These are phyloP conservation scores for Ochropleura plecta DNA, from an alignment of 2,888 invertebrate species.

Conservation along the genomic window DNA sequence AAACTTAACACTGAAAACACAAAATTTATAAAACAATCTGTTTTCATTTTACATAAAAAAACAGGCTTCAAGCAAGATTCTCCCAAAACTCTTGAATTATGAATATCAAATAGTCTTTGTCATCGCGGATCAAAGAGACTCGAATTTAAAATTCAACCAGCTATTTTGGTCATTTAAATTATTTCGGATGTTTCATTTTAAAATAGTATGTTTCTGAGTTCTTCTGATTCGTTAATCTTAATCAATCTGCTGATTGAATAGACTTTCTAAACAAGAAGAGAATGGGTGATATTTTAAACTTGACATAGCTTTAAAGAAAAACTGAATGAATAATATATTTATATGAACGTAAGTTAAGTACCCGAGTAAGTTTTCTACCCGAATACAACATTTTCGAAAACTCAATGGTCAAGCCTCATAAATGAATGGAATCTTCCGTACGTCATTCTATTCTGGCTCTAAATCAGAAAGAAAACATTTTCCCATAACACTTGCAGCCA, in stretches of 20 bases:
- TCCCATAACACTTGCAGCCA: not conserved
- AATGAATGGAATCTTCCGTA: too few species aligned
- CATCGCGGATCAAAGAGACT: conserved; percentile 12
- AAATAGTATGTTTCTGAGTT: not conserved
- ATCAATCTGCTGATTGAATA: not conserved
- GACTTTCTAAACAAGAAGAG: not conserved
- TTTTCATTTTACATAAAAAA: not conserved
- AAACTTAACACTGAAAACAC: conserved; percentile 3
- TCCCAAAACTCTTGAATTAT: conserved; percentile 2
- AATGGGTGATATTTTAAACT: not conserved
- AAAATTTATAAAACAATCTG: conserved; percentile 7
- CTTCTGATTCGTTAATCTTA: conserved; percentile 1
- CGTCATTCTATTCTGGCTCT: not conserved
- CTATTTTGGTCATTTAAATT: conserved; percentile 10
- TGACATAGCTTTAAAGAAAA: too few species aligned
- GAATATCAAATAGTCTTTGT: conserved; percentile 29
- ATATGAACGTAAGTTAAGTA: too few species aligned
- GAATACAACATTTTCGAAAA: not conserved
- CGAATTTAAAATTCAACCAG: conserved; percentile 14
- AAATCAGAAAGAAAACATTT: not conserved
- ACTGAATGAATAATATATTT: too few species aligned
- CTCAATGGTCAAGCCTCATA: not conserved
- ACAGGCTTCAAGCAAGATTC: conserved; percentile 5
- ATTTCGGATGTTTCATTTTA: conserved; percentile 1
- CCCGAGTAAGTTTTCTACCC: too few species aligned